Conservation (phyloP, 2,797 vertebrate genomes). For the Cyprinodon diabolis region DNA sequence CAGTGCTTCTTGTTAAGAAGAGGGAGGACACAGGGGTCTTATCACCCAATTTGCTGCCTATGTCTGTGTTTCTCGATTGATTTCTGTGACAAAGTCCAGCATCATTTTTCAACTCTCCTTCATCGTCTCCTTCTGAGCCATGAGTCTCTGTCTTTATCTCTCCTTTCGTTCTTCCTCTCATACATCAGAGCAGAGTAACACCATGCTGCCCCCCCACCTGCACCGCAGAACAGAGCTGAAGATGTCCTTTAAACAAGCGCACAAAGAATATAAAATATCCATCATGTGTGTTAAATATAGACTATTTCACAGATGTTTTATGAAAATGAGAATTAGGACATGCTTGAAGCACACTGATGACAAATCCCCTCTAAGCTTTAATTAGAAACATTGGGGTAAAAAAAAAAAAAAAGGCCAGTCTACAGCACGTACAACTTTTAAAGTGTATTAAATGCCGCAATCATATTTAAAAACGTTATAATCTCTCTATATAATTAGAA, state of each 20-base stretch:
- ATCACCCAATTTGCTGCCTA: constrained; percentile 78
- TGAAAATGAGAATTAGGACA: constrained; percentile 86
- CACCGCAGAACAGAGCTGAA: constrained; percentile 36
- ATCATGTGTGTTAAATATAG: constrained; percentile 78
- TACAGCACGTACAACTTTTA: constrained; percentile 83
- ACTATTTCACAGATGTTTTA: constrained; percentile 83
- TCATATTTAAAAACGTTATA: constrained; percentile 85
- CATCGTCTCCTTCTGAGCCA: constrained; percentile 42
- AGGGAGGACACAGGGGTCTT: constrained; percentile 73
- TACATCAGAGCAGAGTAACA: constrained; percentile 33
- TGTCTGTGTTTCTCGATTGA: constrained; percentile 77
- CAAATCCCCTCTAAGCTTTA: constrained; percentile 87
- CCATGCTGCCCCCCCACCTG: background rate
- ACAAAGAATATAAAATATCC: constrained; percentile 69
- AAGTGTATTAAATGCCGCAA: constrained; percentile 88
- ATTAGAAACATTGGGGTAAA: constrained; percentile 80
- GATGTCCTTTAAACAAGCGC: constrained; percentile 56
- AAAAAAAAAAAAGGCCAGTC: constrained; percentile 68
- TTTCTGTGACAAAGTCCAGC: constrained; percentile 78
- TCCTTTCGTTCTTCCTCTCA: constrained; percentile 31
- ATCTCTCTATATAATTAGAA: constrained; percentile 87
- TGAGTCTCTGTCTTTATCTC: constrained; percentile 49
- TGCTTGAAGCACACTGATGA: constrained; percentile 81
- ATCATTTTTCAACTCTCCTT: constrained; percentile 74
- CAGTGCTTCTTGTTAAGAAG: constrained; percentile 74